These are phyloP conservation scores for Ochropacha duplaris DNA, from an alignment of 2,888 invertebrate genomes.

Conservation along the genomic window DNA sequence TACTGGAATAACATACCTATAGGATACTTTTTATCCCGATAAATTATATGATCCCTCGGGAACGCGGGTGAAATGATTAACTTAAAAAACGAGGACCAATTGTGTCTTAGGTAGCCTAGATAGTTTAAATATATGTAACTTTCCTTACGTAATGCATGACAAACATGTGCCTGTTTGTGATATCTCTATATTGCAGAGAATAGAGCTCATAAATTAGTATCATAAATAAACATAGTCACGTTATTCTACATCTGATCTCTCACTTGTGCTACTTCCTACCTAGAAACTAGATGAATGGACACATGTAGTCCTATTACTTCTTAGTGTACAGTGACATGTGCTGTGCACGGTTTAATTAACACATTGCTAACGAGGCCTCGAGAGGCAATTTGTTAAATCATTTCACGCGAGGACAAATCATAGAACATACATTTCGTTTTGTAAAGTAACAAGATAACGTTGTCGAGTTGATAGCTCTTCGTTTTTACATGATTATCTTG, in stretches of 20 bases:
- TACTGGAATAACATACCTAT: no score
- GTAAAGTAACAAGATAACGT: constrained; percentile 22
- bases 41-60: no score
- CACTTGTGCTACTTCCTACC: constrained; percentile 37
- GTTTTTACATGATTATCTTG: constrained; percentile 20
- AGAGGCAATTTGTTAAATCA: constrained; percentile 8
- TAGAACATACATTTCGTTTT: constrained; percentile 10
- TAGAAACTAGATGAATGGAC: constrained; percentile 31
- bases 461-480: constrained; percentile 20
- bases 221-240: constrained; percentile 25
- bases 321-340: constrained; percentile 4
- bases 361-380: constrained; percentile 1
- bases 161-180: neutral
- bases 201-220: constrained; percentile 22
- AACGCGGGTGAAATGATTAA: no score
- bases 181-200: neutral
- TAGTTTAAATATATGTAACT: no score
- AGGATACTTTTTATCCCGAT: no score
- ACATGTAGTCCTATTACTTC: constrained; percentile 15
- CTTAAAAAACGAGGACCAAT: no score
- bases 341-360: constrained; percentile 2
- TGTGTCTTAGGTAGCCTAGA: no score
- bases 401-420: constrained; percentile 24
- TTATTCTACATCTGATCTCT: constrained; percentile 17
- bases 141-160: neutral